phyloP scores from a whole-genome alignment of 1,140 invertebrate species.

The Scaptomyza montana region DNA sequence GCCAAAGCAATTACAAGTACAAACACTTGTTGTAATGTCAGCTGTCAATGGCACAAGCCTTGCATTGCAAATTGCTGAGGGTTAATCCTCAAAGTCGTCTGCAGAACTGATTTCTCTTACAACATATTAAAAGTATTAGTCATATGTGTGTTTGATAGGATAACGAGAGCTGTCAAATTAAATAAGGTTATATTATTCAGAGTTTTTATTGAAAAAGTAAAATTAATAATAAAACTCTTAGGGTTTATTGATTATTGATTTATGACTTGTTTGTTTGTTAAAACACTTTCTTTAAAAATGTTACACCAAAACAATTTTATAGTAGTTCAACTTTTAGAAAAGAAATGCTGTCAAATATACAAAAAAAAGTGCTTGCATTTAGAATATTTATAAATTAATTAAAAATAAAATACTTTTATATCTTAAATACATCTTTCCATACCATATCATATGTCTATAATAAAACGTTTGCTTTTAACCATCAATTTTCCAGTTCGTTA shows the following conservation, averaged over 20 bases:
- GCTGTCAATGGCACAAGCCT: conserved; percentile 58
- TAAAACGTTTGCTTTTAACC: no score
- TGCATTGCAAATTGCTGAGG: conserved; percentile 33
- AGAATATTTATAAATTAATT: no score
- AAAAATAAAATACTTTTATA: no score
- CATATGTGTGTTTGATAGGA: not conserved
- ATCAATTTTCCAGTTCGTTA: no score
- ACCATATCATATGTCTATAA: no score
- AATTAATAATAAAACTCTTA: no score
- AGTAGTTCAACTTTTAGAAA: no score
- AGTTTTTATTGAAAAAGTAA: not conserved
- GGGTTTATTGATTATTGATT: not conserved
- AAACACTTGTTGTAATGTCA: conserved; percentile 65
- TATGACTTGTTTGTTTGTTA: not conserved
- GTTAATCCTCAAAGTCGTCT: conserved; percentile 23
- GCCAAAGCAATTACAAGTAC: conserved; percentile 59
- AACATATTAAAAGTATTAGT: conserved; percentile 1
- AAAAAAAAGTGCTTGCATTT: no score
- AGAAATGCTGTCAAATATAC: no score
- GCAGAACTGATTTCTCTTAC: conserved; percentile 19
- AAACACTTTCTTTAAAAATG: no score
- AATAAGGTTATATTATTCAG: conserved; percentile 14
- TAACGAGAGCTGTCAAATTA: conserved; percentile 12
- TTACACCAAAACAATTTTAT: no score
- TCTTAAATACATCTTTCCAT: no score